phyloP scores from a whole-genome alignment of 2,797 vertebrate species.

The Gymnodraco acuticeps region DNA sequence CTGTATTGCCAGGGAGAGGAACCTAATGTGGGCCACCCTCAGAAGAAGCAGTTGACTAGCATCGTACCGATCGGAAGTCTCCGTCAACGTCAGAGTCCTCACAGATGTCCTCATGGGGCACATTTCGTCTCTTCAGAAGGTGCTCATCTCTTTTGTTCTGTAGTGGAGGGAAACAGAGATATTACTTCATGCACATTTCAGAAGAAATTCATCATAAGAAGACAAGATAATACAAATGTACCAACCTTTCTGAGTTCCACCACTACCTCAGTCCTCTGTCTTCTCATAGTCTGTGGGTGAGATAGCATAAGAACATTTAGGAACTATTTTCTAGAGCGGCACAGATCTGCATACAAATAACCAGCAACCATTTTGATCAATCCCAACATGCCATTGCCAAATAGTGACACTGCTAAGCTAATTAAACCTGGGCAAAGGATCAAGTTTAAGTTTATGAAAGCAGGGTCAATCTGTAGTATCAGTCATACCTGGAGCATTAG shows the following conservation, averaged over 20 bases:
- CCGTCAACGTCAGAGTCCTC: constrained; percentile 97
- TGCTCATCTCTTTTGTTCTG: constrained; percentile 99
- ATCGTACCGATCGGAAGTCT: constrained; percentile 94
- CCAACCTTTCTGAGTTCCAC: constrained; percentile 98
- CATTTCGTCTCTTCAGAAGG: constrained; percentile 97
- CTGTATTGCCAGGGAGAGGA: constrained; percentile 19
- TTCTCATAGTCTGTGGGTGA: constrained; percentile 93
- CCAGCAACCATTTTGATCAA: background rate
- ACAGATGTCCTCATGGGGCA: constrained; percentile 96
- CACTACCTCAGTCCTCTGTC: constrained; percentile 98
- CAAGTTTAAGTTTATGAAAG: background rate
- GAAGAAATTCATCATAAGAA: background rate
- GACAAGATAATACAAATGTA: background rate
- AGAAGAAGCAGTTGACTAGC: background rate
- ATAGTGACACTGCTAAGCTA: background rate
- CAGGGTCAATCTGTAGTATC: constrained; percentile 9
- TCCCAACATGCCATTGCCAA: background rate
- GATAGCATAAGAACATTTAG: constrained; percentile 17
- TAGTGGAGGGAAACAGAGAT: constrained; percentile 10
- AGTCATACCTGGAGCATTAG: constrained; percentile 15
- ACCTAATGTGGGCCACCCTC: background rate
- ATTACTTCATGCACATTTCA: background rate
- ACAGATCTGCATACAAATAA: no score
- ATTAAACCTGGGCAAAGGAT: constrained; percentile 12
- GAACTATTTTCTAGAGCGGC: background rate